A percentile compares a stretch with the other conserved stretches of the same genome.
phyloP scores from a whole-genome alignment of 2,888 invertebrate genomes.

The Tinea semifulvella region DNA sequence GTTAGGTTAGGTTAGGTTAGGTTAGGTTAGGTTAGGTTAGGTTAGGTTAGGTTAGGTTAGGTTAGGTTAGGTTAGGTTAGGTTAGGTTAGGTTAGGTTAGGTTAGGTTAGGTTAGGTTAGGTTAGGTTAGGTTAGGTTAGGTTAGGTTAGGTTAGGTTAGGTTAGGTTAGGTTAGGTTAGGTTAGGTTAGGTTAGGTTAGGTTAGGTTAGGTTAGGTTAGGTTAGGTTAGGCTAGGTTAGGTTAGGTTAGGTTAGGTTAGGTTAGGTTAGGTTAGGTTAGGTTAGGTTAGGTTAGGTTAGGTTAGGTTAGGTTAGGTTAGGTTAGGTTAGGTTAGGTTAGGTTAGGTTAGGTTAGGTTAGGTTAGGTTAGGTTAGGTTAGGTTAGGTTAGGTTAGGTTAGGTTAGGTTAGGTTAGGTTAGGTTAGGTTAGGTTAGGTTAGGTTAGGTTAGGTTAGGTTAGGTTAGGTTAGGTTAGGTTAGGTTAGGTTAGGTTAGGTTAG shows the following conservation, averaged over 20 bases:
- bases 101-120: conserved; percentile 14
- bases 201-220: conserved; percentile 14
- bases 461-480: too few species aligned
- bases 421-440: too few species aligned
- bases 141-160: conserved; percentile 12
- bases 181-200: conserved; percentile 14
- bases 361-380: too few species aligned
- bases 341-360: too few species aligned
- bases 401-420: too few species aligned
- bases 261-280: conserved; percentile 9
- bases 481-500: too few species aligned
- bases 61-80: conserved; percentile 14
- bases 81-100: conserved; percentile 14
- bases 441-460: too few species aligned
- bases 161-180: conserved; percentile 14
- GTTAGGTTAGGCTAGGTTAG: conserved; percentile 6
- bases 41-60: conserved; percentile 13
- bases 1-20: conserved; percentile 5
- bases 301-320: too few species aligned
- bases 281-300: conserved; percentile 6
- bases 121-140: conserved; percentile 14
- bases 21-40: conserved; percentile 5
- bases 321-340: too few species aligned
- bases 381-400: too few species aligned
- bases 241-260: conserved; percentile 8